Percentiles rank a stretch among this genome's conserved stretches.
phyloP scores from a whole-genome alignment of 1,140 invertebrate species.

The Cydia strobilella region DNA sequence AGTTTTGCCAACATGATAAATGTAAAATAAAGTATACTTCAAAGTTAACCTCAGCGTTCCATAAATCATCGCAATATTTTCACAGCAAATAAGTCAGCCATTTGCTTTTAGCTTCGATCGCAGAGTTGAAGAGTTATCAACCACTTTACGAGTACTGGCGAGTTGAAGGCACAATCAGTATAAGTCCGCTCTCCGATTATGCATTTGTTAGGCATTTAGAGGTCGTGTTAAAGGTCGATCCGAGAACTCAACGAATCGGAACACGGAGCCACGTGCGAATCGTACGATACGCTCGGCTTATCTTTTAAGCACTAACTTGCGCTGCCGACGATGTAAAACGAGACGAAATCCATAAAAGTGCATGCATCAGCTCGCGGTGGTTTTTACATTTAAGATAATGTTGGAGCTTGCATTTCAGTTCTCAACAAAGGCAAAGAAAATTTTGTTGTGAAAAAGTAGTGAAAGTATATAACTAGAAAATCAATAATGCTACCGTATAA shows the following conservation, averaged over 20 bases:
- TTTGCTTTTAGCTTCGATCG: background rate
- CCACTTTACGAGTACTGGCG: too few relatives aligned
- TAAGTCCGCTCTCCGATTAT: too few relatives aligned
- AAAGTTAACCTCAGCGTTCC: background rate
- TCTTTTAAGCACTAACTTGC: constrained; percentile 18
- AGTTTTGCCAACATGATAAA: too few relatives aligned
- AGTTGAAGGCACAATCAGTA: too few relatives aligned
- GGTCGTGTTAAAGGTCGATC: background rate
- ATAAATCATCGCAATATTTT: background rate
- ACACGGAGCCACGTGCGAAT: background rate
- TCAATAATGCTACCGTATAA: too few relatives aligned
- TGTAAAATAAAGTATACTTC: background rate
- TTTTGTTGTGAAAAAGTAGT: too few relatives aligned
- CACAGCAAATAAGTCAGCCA: background rate
- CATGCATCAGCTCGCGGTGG: background rate
- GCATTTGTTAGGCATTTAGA: background rate
- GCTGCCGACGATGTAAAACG: background rate
- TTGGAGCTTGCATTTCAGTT: background rate
- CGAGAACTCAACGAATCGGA: background rate
- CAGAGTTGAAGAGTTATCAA: background rate
- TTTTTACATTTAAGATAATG: background rate
- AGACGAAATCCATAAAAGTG: constrained; percentile 12
- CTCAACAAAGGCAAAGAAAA: too few relatives aligned
- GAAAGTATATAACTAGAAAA: too few relatives aligned
- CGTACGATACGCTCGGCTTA: constrained; percentile 8